Percentiles rank a stretch among this genome's conserved stretches.
phyloP scores from a whole-genome alignment of 92 coral and sea anemone genomes.

The Pocillopora meandrina region DNA sequence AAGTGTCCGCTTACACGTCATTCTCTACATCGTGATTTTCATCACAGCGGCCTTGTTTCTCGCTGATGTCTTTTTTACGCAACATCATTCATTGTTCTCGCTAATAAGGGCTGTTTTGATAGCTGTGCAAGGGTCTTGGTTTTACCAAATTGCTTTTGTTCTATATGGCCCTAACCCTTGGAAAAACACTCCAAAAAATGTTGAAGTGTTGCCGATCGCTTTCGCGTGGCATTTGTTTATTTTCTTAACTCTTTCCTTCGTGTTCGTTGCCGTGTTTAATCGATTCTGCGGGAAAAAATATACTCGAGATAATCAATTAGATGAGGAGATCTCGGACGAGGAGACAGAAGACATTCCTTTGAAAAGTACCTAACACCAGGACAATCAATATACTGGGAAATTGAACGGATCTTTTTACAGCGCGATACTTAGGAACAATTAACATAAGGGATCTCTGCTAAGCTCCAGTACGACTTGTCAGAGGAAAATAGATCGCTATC shows the following conservation, averaged over 20 bases:
- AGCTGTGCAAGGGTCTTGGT: conserved; percentile 88
- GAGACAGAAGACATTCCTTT: conserved; percentile 23
- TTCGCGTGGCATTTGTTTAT: conserved; percentile 76
- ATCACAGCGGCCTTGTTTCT: conserved; percentile 56
- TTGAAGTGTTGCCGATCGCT: conserved; percentile 69
- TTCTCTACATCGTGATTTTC: conserved; percentile 70
- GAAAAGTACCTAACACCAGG: neutral
- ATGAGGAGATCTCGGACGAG: conserved; percentile 30
- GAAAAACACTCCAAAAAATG: conserved; percentile 51
- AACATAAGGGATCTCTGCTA: conserved; percentile 25
- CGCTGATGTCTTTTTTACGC: conserved; percentile 58
- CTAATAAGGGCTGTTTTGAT: conserved; percentile 70
- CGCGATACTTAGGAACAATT: neutral
- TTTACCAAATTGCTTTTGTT: conserved; percentile 81
- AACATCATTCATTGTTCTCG: conserved; percentile 44
- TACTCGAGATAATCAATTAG: conserved; percentile 11
- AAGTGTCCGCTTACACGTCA: conserved; percentile 76
- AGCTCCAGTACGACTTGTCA: neutral
- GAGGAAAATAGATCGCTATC: conserved; percentile 25
- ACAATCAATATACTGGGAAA: conserved; percentile 1
- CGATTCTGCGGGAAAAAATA: conserved; percentile 24
- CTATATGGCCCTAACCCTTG: conserved; percentile 75
- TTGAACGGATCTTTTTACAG: neutral
- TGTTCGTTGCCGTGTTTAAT: conserved; percentile 42
- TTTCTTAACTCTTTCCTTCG: conserved; percentile 31